Evolutionary conservation across 2,888 invertebrate species (phyloP).

Genomic region (Peribatodes rhomboidaria): DNA sequence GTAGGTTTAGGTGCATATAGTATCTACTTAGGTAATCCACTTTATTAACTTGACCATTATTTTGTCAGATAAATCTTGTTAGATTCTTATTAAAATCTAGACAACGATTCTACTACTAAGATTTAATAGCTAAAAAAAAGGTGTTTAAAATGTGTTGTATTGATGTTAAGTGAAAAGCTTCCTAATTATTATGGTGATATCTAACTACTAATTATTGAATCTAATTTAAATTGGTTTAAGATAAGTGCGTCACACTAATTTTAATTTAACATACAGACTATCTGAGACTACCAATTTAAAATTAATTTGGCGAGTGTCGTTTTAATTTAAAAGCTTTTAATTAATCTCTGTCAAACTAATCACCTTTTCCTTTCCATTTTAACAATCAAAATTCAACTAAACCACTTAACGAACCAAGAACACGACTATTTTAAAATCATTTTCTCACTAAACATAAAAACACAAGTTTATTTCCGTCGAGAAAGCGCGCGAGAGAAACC

Average conservation of each 20-base stretch:
- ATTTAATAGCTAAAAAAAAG: not conserved
- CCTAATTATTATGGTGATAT: not conserved
- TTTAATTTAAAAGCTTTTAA: constrained; percentile 12
- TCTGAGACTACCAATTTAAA: not conserved
- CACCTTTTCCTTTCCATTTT: constrained; percentile 83
- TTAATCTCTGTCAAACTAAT: constrained; percentile 46
- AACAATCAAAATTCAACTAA: constrained; percentile 45
- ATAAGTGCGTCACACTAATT: not conserved
- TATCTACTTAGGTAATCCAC: too few relatives aligned
- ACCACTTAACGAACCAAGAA: constrained; percentile 40
- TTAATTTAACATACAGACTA: not conserved
- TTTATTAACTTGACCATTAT: too few relatives aligned
- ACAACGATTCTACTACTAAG: too few relatives aligned
- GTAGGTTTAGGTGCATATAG: too few relatives aligned
- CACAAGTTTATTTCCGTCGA: constrained; percentile 51
- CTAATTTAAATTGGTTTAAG: not conserved
- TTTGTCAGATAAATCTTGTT: too few relatives aligned
- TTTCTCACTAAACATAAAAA: constrained; percentile 54
- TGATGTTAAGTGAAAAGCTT: not conserved
- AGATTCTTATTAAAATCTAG: too few relatives aligned
- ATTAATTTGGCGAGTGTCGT: constrained; percentile 1
- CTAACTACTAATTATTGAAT: not conserved
- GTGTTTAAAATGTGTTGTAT: not conserved
- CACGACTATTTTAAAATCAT: constrained; percentile 51
- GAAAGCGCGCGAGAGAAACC: constrained; percentile 49